Conservation (phyloP, 1,140 invertebrate genomes). For the Drosophila dunni region DNA sequence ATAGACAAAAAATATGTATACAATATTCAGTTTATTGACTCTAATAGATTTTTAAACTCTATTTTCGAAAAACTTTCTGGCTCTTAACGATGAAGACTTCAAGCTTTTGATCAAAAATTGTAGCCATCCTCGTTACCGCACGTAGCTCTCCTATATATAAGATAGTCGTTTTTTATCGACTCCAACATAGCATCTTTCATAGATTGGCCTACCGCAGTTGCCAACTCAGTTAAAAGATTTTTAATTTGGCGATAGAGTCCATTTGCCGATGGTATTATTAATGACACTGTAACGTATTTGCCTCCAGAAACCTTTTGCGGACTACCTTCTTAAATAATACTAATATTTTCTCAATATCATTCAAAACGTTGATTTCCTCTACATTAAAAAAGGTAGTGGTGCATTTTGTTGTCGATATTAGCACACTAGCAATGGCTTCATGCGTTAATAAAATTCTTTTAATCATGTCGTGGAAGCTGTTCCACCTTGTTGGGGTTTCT, state of each 20-base stretch:
- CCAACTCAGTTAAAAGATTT: conserved; percentile 11
- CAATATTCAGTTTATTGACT: too few species aligned
- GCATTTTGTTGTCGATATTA: conserved; percentile 28
- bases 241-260: conserved; percentile 28
- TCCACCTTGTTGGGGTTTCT: too few species aligned
- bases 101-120: conserved; percentile 31
- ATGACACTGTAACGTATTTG: conserved; percentile 21
- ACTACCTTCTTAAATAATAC: conserved; percentile 23
- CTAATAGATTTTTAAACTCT: too few species aligned
- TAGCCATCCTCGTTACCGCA: conserved; percentile 16
- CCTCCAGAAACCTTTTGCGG: conserved; percentile 18
- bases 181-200: conserved; percentile 14
- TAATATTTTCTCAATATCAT: conserved; percentile 29
- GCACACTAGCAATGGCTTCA: conserved; percentile 26
- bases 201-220: conserved; percentile 10
- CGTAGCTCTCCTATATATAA: conserved; percentile 25
- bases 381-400: conserved; percentile 27
- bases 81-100: too few species aligned
- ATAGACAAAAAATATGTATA: too few species aligned
- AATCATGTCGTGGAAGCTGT: too few species aligned
- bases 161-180: conserved; percentile 21
- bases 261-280: conserved; percentile 25
- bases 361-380: conserved; percentile 21
- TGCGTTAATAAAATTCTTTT: too few species aligned
- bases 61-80: too few species aligned